These are phyloP conservation scores for Peromyscus attwateri DNA, from an alignment of 2,797 vertebrate genomes.

Conservation along the genomic window DNA sequence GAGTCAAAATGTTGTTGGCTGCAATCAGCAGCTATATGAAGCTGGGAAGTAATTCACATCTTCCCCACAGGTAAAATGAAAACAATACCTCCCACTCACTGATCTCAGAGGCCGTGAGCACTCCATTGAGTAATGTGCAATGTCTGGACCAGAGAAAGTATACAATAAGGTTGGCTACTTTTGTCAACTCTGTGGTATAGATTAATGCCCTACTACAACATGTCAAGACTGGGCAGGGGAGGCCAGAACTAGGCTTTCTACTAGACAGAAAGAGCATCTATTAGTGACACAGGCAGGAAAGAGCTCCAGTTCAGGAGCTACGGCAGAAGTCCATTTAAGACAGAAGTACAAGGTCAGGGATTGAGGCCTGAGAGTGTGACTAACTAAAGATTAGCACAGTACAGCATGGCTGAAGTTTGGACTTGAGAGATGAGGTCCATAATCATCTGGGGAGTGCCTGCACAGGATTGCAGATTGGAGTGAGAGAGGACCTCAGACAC, in stretches of 20 bases:
- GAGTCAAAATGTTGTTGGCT: background rate
- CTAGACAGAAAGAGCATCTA: background rate
- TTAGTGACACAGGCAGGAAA: background rate
- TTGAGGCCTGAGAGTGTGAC: background rate
- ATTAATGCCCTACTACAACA: background rate
- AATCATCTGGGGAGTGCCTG: background rate
- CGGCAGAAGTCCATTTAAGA: background rate
- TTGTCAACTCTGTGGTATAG: background rate
- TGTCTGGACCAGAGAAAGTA: background rate
- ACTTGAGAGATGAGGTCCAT: constrained; percentile 7
- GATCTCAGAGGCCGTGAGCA: constrained; percentile 1
- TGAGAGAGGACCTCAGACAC: background rate
- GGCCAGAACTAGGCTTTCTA: background rate
- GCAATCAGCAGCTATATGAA: constrained; percentile 24
- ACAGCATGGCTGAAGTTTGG: background rate
- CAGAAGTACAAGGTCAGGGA: background rate
- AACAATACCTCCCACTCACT: background rate
- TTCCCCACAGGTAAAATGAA: constrained; percentile 30
- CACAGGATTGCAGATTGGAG: background rate
- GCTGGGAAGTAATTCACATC: background rate
- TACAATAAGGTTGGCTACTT: background rate
- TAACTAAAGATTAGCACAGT: background rate
- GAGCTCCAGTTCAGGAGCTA: constrained; percentile 5
- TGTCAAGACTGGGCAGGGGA: background rate
- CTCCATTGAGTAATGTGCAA: background rate